Evolutionary conservation across 2,113 vertebrate species (phyloP).

Genomic region (Hystrix cristata): DNA sequence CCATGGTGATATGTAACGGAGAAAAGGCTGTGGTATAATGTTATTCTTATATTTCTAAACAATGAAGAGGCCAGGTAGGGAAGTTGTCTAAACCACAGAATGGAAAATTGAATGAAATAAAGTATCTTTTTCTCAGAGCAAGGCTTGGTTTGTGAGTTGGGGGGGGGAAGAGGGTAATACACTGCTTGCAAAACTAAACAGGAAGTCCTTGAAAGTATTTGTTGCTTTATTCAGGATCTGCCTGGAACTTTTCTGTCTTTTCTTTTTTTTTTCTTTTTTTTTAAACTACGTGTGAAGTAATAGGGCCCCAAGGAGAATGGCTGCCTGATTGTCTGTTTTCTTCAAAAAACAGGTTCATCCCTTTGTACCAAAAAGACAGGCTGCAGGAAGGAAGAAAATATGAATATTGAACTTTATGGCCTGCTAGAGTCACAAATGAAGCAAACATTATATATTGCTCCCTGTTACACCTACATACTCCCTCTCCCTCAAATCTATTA

Average conservation of each 20-base stretch:
- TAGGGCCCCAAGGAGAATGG: not conserved
- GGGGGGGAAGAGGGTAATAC: not conserved
- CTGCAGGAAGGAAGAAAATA: slow-evolving; percentile 28
- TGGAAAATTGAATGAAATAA: slow-evolving; percentile 30
- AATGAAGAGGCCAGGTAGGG: not conserved
- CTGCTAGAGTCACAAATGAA: not conserved
- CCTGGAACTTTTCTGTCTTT: not conserved
- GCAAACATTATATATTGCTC: not conserved
- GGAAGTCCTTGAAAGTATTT: slow-evolving; percentile 30
- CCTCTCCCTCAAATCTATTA: not conserved
- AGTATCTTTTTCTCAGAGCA: slow-evolving; percentile 5
- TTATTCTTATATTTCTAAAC: slow-evolving; percentile 46
- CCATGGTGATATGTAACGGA: slow-evolving; percentile 21
- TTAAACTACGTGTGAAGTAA: not conserved
- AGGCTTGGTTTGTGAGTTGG: not conserved
- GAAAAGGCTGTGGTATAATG: not conserved
- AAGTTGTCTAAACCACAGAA: slow-evolving; percentile 14
- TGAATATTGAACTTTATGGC: not conserved
- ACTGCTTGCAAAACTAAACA: slow-evolving; percentile 48
- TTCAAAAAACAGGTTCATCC: not conserved
- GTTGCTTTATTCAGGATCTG: not conserved
- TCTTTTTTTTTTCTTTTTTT: not conserved
- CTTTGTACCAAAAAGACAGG: not conserved
- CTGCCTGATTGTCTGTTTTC: not conserved
- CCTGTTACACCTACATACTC: not conserved